Evolutionary conservation across 2,797 vertebrate genomes (phyloP).

Genomic region (Cygnus olor): DNA sequence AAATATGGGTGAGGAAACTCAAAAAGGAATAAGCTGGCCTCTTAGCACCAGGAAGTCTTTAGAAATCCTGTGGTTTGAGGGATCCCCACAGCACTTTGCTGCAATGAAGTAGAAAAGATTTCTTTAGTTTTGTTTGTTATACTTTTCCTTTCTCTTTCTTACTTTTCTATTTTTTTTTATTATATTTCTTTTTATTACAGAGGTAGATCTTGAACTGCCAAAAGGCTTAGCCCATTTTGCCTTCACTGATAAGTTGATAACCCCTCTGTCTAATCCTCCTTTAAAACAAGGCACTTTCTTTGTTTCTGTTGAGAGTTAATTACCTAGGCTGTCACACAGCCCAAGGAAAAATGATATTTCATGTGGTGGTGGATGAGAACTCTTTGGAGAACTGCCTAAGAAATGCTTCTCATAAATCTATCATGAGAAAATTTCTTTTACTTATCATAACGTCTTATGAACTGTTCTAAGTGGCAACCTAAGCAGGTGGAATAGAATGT

Average conservation of each 20-base stretch:
- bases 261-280: conserved; percentile 45
- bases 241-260: conserved; percentile 56
- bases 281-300: conserved; percentile 47
- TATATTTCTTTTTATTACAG: neutral
- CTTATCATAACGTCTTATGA: conserved; percentile 54
- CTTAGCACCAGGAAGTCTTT: neutral
- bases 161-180: neutral
- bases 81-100: neutral
- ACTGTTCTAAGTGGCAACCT: conserved; percentile 49
- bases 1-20: neutral
- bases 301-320: conserved; percentile 66
- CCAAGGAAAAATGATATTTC: conserved; percentile 59
- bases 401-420: conserved; percentile 60
- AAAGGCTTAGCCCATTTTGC: conserved; percentile 33
- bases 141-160: neutral
- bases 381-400: conserved; percentile 59
- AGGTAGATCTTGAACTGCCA: neutral
- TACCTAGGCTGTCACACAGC: conserved; percentile 58
- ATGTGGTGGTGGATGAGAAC: neutral
- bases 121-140: neutral
- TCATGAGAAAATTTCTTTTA: conserved; percentile 46
- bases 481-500: conserved; percentile 1
- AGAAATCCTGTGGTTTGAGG: neutral
- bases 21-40: neutral
- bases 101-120: neutral